Evolutionary conservation across 2,113 vertebrate genomes (phyloP).

Genomic region (Gambusia holbrooki): DNA sequence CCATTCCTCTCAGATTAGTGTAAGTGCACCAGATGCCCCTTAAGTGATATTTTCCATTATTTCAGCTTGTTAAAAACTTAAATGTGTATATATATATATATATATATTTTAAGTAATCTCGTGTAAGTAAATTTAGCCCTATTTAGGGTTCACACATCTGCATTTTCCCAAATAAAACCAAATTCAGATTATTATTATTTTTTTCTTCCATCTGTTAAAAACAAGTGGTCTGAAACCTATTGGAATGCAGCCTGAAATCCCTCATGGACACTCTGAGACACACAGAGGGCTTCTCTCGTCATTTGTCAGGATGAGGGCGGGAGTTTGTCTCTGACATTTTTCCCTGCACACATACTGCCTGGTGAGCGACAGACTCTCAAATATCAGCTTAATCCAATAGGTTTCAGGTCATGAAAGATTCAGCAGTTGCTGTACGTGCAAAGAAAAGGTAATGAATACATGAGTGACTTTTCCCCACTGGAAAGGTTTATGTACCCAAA

Average conservation of each 20-base stretch:
- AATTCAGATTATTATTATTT: background rate
- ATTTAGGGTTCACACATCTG: background rate
- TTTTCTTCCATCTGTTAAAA: background rate
- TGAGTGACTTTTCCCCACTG: conserved; percentile 4
- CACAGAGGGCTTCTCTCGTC: conserved; percentile 29
- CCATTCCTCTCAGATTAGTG: background rate
- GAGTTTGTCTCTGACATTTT: conserved; percentile 47
- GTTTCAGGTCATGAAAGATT: conserved; percentile 54
- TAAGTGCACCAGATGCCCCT: background rate
- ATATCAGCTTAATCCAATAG: conserved; percentile 49
- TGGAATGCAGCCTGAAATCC: conserved; percentile 13
- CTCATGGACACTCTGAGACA: conserved; percentile 20
- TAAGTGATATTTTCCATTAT: background rate
- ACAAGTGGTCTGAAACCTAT: conserved; percentile 3
- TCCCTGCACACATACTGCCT: conserved; percentile 22
- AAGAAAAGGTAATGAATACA: conserved; percentile 28
- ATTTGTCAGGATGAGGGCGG: conserved; percentile 20
- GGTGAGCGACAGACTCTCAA: conserved; percentile 33
- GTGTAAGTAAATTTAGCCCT: background rate
- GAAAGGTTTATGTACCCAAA: conserved; percentile 14
- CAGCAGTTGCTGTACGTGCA: conserved; percentile 13
- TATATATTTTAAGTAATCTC: background rate
- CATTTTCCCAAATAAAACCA: background rate
- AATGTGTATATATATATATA: background rate
- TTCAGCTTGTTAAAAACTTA: background rate